phyloP scores from a whole-genome alignment of 1,140 invertebrate species.

The Pomacea maculata region DNA sequence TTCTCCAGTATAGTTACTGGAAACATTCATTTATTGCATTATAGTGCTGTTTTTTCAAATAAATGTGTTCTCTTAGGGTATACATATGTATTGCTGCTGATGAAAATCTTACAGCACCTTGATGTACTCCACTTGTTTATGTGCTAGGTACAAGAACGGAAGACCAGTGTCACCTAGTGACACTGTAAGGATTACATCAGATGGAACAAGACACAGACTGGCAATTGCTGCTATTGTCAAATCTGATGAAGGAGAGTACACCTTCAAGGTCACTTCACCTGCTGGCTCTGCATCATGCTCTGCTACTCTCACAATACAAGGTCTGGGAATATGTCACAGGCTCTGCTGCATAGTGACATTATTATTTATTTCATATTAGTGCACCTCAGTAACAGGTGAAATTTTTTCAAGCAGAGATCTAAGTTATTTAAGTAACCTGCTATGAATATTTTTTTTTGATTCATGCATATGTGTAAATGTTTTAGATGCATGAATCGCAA shows the following conservation, averaged over 20 bases:
- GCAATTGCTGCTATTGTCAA: slow-evolving; percentile 30
- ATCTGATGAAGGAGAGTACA: slow-evolving; percentile 48
- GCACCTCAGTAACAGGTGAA: too few species aligned
- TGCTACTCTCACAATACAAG: slow-evolving; percentile 39
- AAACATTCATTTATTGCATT: too few species aligned
- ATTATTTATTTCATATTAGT: neutral
- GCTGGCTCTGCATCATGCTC: slow-evolving; percentile 42
- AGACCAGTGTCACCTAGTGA: slow-evolving; percentile 28
- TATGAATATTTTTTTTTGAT: too few species aligned
- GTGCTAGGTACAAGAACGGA: slow-evolving; percentile 45
- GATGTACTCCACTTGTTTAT: neutral
- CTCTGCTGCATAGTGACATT: neutral
- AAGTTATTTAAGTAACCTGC: too few species aligned
- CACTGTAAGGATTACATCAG: slow-evolving; percentile 25
- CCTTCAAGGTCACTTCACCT: slow-evolving; percentile 33
- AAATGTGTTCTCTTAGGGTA: neutral
- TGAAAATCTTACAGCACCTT: neutral
- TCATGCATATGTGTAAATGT: too few species aligned
- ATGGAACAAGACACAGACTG: slow-evolving; percentile 35
- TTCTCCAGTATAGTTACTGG: too few species aligned
- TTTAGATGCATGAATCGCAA: too few species aligned
- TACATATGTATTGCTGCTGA: too few species aligned
- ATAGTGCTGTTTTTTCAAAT: too few species aligned
- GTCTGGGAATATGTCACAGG: neutral
- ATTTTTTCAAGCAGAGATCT: too few species aligned